Base-by-base conservation (phyloP, 2,113 vertebrate species). In the Ptilorrhoa leucosticta region DNA sequence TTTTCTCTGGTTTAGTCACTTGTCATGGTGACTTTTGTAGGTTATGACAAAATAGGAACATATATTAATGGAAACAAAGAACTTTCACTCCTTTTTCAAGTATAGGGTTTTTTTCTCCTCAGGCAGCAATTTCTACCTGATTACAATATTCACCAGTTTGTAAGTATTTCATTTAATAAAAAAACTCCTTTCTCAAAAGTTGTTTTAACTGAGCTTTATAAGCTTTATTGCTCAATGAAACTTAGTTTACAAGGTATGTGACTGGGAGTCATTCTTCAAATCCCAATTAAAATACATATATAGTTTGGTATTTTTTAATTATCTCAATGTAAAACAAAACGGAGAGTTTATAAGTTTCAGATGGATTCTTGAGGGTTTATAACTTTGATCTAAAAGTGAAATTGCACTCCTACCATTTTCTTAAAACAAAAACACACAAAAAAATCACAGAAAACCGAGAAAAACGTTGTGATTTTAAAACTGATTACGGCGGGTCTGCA, bases 241-340 rank as follows among this genome's bases (percentile, higher is more conserved):
- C 87, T 58, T 58, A 56, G 82, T 86, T 96, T 96, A 96, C 66
- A 80, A 92, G 84, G 39, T 90, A 93, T 86, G 33, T 93, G 91
- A 90, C 78, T 94, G 63, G 75, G 51, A 96, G 51, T 86, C 8
- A 83, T 93, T 92, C 90, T 91, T 93, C 18, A 93, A 93, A 94
- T 86, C 75, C 54, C 71, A 96, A 91, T 96, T 96, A 87, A 96
- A 96, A 92, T 53, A 96, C 72, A 92, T 60, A 94, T 89, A 88
- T 66, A 83, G 75, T 70, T 93, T 86, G 84, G 87, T 90, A 93
- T 96, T 96, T 97, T 96, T 95, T 75, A 95, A 95, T 97, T 94
- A 93, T 85, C 82, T 66, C 64, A 93, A 78, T 66, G 37, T 83
- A 88, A 96, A 96, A 69, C n/a, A 83, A 94, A 96, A 91, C 15